Evolutionary conservation across 2,113 vertebrate genomes (phyloP), one percentile per base, ranked within the genome.

Genomic region (Globicephala melas): DNA sequence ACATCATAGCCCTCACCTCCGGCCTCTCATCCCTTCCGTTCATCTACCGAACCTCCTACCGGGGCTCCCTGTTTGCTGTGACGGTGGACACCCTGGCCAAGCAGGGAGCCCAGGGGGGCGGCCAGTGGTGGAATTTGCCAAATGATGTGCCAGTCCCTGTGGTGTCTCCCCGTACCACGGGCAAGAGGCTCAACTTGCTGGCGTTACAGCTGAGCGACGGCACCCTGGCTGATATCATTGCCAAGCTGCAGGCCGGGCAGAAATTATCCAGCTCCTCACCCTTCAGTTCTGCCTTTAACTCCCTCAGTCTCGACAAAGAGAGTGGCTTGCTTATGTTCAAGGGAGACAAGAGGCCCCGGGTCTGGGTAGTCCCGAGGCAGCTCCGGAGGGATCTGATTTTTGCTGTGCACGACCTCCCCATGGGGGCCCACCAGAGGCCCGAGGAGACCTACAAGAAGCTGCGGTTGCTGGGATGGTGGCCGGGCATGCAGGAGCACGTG

Each of bases 391-490:
- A 97, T 53, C 96, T 98, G 87, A 97, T 97, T 31, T 98, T 97
- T 71, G 95, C 70, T 17, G 97, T 98, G 95, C 96, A 98, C 2
- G 95, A 97, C 63, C 36, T 95, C n/a, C 97, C 97, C 13, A 1
- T 93, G 44, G 97, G 96, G 8, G 95, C 79, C 53, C 96, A 98
- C 83, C 95, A 97, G 94, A 89, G 87, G 82, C 97, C 96, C 0
- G 97, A 98, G 80, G 97, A 98, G 84, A 98, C 97, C 33, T 97
- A 94, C 9, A 96, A 89, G 92, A 98, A 88, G 67, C 2, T 97
- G 92, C 92, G 97, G 23, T 33, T 97, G 92, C 65, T 98, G 71
- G 97, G 97, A 2, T 98, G 97, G 98, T 98, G 97, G 97, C 97
- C 97, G 0, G 97, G 97, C 23, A 97, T 98, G 93, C 96, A 92